phyloP scores from a whole-genome alignment of 2,113 vertebrate genomes.

The Isurus oxyrinchus region DNA sequence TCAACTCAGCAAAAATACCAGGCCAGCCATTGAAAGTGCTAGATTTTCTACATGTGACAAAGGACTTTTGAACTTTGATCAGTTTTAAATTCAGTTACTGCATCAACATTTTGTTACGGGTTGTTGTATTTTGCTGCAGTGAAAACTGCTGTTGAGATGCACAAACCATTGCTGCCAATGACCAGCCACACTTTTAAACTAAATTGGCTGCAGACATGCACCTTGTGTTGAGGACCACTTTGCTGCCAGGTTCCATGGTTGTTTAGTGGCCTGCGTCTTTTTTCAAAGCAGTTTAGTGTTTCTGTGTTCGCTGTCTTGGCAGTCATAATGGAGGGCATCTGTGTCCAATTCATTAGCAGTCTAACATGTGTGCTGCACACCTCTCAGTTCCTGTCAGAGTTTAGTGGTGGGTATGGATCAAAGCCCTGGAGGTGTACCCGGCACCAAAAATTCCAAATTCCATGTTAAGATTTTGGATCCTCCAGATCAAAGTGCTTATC shows the following conservation, averaged over 20 bases:
- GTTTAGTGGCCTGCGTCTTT: neutral
- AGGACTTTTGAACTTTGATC: neutral
- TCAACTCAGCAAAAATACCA: neutral
- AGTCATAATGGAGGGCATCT: neutral
- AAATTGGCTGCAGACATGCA: neutral
- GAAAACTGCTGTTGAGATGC: neutral
- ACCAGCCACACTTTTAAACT: neutral
- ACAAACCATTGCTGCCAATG: too few relatives aligned
- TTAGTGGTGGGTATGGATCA: neutral
- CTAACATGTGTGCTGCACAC: slow-evolving; percentile 25
- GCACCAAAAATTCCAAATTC: neutral
- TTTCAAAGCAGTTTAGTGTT: neutral
- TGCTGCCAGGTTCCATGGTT: neutral
- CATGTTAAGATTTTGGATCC: neutral
- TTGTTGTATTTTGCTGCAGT: neutral
- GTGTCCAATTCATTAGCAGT: slow-evolving; percentile 6
- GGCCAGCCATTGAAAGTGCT: neutral
- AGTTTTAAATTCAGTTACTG: neutral
- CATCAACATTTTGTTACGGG: neutral
- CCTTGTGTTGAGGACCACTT: neutral
- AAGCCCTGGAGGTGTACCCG: neutral
- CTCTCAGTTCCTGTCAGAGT: neutral
- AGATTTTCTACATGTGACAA: neutral
- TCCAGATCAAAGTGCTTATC: neutral
- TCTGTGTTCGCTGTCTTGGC: neutral